Conservation (phyloP, 2,888 invertebrate species). For the Neoaliturus tenellus region DNA sequence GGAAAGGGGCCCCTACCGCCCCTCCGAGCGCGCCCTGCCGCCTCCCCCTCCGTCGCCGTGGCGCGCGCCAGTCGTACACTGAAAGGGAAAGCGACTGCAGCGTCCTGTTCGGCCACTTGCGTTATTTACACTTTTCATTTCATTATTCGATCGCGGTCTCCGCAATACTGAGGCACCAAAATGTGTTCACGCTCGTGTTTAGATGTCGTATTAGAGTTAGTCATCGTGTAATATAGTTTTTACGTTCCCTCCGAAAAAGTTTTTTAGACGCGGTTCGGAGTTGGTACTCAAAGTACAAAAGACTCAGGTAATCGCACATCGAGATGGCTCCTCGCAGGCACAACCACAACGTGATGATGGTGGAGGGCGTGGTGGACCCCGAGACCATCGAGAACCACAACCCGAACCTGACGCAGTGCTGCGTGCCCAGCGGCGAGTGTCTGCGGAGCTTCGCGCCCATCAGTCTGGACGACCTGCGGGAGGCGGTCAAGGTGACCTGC, state of each 20-base stretch:
- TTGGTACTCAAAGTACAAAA: conserved; percentile 62
- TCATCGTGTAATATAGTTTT: conserved; percentile 26
- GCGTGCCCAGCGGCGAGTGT: conserved; percentile 89
- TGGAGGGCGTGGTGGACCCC: conserved; percentile 62
- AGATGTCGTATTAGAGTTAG: conserved; percentile 47
- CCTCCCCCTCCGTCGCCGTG: conserved; percentile 71
- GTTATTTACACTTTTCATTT: conserved; percentile 54
- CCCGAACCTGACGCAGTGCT: conserved; percentile 81
- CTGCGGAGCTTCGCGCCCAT: conserved; percentile 77
- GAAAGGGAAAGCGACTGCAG: conserved; percentile 66
- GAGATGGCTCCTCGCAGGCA: conserved; percentile 65
- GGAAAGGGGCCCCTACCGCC: conserved; percentile 30
- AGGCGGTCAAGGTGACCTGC: conserved; percentile 93
- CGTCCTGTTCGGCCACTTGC: conserved; percentile 66
- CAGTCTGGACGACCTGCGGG: conserved; percentile 82
- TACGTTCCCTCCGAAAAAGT: conserved; percentile 40
- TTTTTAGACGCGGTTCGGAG: conserved; percentile 58
- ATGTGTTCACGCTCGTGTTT: conserved; percentile 64
- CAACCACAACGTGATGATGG: conserved; percentile 69
- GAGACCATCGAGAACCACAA: conserved; percentile 70
- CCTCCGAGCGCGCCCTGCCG: conserved; percentile 21
- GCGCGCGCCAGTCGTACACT: conserved; percentile 65
- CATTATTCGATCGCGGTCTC: conserved; percentile 70
- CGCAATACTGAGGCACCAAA: conserved; percentile 66
- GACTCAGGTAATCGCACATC: conserved; percentile 51